Evolutionary conservation across 2,888 invertebrate species (phyloP).

Genomic region (Pachydiplax longipennis): DNA sequence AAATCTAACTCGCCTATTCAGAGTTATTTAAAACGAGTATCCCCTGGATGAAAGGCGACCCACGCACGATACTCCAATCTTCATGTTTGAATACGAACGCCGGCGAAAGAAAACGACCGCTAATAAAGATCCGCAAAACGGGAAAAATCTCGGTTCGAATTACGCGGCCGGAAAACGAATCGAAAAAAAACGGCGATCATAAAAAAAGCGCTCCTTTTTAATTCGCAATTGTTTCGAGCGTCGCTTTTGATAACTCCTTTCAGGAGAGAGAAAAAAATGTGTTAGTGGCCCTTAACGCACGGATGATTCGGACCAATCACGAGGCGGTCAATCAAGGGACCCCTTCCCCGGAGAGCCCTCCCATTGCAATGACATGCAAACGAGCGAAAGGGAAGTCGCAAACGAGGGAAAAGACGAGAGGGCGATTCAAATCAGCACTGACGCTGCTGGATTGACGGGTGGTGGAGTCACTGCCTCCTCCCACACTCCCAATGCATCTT

Average conservation of each 20-base stretch:
- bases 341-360: too few species aligned
- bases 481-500: too few species aligned
- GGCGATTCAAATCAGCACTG: not conserved
- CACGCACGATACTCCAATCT: too few species aligned
- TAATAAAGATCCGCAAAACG: too few species aligned
- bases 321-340: not conserved
- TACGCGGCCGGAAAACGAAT: not conserved
- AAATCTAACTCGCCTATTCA: too few species aligned
- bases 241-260: not conserved
- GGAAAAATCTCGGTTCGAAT: not conserved
- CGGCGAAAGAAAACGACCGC: too few species aligned
- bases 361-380: not conserved
- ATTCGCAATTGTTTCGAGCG: not conserved
- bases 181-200: not conserved
- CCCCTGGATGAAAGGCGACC: too few species aligned
- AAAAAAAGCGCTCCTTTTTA: not conserved
- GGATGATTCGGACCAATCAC: not conserved
- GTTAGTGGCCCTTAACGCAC: not conserved
- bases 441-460: not conserved
- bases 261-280: not conserved
- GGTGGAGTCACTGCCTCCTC: not conserved
- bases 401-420: not conserved
- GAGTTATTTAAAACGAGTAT: too few species aligned
- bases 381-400: not conserved
- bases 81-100: too few species aligned